Evolutionary conservation across 1,140 invertebrate species (phyloP).

Genomic region (Medauroidea extradentata): DNA sequence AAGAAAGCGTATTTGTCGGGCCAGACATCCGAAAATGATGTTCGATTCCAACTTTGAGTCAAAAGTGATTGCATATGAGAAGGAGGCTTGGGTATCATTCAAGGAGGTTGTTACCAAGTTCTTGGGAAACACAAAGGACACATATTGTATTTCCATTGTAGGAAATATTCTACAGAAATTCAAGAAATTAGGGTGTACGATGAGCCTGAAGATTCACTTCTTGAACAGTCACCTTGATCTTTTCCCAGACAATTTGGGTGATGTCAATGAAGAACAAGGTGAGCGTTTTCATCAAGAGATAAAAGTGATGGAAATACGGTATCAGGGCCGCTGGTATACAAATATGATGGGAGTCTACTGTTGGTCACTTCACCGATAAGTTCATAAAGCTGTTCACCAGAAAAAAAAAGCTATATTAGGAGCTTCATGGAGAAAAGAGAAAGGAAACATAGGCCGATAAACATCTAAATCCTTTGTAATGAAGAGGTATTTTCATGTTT

Average conservation of each 20-base stretch:
- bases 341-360: constrained; percentile 37
- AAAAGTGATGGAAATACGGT: constrained; percentile 31
- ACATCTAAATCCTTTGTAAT: too few species aligned
- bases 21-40: constrained; percentile 27
- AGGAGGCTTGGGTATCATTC: constrained; percentile 7
- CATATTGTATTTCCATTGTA: constrained; percentile 29
- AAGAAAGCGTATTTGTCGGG: constrained; percentile 27
- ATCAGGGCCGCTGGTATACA: constrained; percentile 32
- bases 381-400: background rate
- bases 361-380: constrained; percentile 18
- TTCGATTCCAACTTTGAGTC: constrained; percentile 18
- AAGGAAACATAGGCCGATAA: background rate
- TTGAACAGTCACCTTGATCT: constrained; percentile 40
- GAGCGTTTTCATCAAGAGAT: constrained; percentile 42
- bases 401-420: background rate
- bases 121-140: constrained; percentile 26
- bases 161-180: constrained; percentile 26
- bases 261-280: constrained; percentile 37
- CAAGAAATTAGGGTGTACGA: constrained; percentile 29
- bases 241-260: constrained; percentile 34
- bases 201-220: constrained; percentile 40
- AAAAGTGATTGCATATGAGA: constrained; percentile 8
- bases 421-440: background rate
- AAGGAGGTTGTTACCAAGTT: constrained; percentile 17
- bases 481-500: too few species aligned